These are phyloP conservation scores for Sorex araneus DNA, from an alignment of 2,113 vertebrate genomes.

Conservation along the genomic window DNA sequence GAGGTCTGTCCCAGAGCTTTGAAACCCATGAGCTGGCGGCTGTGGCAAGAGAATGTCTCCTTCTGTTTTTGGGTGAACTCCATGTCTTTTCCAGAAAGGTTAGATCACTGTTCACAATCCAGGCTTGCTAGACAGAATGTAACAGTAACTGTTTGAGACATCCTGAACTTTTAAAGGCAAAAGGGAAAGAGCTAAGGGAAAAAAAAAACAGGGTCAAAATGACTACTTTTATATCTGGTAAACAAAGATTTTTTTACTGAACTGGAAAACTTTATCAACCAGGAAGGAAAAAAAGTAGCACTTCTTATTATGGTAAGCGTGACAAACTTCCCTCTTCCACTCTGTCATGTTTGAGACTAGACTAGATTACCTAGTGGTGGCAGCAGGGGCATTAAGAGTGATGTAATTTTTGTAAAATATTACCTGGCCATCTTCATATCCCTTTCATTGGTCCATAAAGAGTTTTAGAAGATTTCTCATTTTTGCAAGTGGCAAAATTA, in stretches of 20 bases:
- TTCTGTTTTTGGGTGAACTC: conserved; percentile 83
- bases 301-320: conserved; percentile 62
- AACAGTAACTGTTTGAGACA: conserved; percentile 80
- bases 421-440: background rate
- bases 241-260: conserved; percentile 59
- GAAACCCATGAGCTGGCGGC: conserved; percentile 81
- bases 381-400: conserved; percentile 22
- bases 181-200: conserved; percentile 11
- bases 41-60: conserved; percentile 80
- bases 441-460: conserved; percentile 28
- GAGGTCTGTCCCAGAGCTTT: conserved; percentile 81
- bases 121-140: conserved; percentile 83
- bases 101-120: conserved; percentile 79
- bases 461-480: conserved; percentile 40
- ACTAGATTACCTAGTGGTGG: conserved; percentile 36
- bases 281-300: conserved; percentile 52
- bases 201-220: conserved; percentile 28
- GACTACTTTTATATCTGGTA: conserved; percentile 69
- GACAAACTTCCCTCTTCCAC: conserved; percentile 5
- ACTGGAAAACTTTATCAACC: conserved; percentile 72
- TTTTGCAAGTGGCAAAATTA: conserved; percentile 45
- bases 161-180: conserved; percentile 78
- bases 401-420: conserved; percentile 55
- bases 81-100: conserved; percentile 84
- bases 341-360: conserved; percentile 55